A percentile compares a stretch with the other conserved stretches of the same genome.
Evolutionary conservation across 2,113 vertebrate species (phyloP).

Genomic region (Amphilophus citrinellus): DNA sequence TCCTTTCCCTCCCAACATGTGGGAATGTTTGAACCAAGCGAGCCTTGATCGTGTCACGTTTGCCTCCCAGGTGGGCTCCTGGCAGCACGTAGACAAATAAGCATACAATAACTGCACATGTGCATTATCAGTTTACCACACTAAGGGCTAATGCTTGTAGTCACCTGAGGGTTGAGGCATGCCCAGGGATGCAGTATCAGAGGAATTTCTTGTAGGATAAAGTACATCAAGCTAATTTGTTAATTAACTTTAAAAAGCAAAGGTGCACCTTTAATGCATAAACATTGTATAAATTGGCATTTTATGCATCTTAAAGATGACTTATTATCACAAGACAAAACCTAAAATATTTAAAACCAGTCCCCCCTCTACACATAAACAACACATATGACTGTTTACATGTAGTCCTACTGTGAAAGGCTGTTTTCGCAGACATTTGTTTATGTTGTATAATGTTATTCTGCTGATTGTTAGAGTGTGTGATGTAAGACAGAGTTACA

Average conservation of each 20-base stretch:
- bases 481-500: not conserved
- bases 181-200: not conserved
- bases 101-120: conserved; percentile 1
- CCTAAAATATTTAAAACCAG: not conserved
- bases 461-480: not conserved
- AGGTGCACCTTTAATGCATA: not conserved
- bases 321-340: not conserved
- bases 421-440: not conserved
- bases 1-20: conserved; percentile 37
- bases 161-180: not conserved
- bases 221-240: not conserved
- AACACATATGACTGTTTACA: not conserved
- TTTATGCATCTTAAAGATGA: not conserved
- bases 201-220: not conserved
- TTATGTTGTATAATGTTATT: not conserved
- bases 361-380: not conserved
- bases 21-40: conserved; percentile 14
- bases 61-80: conserved; percentile 8
- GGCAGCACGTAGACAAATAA: conserved; percentile 48
- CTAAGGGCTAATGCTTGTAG: not conserved
- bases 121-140: not conserved
- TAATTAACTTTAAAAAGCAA: not conserved
- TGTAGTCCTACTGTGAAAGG: not conserved
- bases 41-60: conserved; percentile 41
- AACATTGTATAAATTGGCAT: not conserved